Evolutionary conservation across 2,797 vertebrate genomes (phyloP), one percentile per base, ranked within the genome.

Genomic region (Sebastes ruberrimus): DNA sequence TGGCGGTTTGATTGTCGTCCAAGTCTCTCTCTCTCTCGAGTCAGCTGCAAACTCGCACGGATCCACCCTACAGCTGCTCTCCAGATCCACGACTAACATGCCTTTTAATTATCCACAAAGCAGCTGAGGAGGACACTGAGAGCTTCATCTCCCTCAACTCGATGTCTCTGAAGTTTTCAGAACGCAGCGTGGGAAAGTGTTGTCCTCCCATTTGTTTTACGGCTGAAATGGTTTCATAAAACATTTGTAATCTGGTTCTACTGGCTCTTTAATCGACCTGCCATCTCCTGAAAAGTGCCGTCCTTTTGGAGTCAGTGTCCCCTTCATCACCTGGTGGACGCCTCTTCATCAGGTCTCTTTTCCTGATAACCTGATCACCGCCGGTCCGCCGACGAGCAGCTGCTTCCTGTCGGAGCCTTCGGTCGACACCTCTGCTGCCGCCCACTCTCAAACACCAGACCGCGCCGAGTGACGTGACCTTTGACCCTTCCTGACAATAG

Each of bases 61-160:
- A 81, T 79, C 87, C 90, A 55, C 91, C 90, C 93, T 77, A n/a
- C 92, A 94, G 92, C 93, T 94, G 93, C 84, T 80, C 49, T 74
- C 27, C 90, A 90, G 82, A 83, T 85, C 82, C 86, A 69, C 78
- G 7, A 2, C 59, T n/a, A 9, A 83, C 88, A 67, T 49, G 86
- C 88, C 89, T 90, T 88, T 80, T 90, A 91, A 93, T 93, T 90
- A 90, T 76, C 85, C 80, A 16, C 30, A 2, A 22, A 86, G 88
- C 90, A 92, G 91, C 90, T 90, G 92, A 91, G 78, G 76, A 74
- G 55, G 74, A 83, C 8, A 14, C 71, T 2, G 8, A 22, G 73
- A 68, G 70, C 61, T 70, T 63, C 84, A 1, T 74, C 80, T 85
- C 78, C 62, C 65, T 20, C 9, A 83, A 59, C 70, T 49, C 0